Evolutionary conservation across 1,140 invertebrate genomes (phyloP).

Genomic region (Reticulitermes speratus): DNA sequence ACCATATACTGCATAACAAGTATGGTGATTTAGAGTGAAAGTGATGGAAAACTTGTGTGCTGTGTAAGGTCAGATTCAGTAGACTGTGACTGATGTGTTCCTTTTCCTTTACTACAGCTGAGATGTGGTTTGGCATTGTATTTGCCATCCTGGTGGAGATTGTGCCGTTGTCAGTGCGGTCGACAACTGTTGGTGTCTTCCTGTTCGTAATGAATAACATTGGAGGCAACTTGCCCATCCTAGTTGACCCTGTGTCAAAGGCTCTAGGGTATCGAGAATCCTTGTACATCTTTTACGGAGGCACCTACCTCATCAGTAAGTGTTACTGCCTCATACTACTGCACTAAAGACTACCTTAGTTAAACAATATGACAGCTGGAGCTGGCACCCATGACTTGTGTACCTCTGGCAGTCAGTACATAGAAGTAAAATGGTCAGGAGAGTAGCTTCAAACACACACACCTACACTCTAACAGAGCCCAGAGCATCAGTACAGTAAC

Average conservation of each 20-base stretch:
- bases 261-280: constrained; percentile 77
- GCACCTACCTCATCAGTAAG: constrained; percentile 81
- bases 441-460: background rate
- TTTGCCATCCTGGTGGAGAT: constrained; percentile 87
- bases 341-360: background rate
- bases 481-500: too few species aligned
- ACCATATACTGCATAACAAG: too few species aligned
- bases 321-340: constrained; percentile 37
- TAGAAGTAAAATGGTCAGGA: background rate
- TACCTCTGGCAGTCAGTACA: background rate
- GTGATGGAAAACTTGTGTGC: too few species aligned
- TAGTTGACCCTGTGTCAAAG: constrained; percentile 80
- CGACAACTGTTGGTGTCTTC: constrained; percentile 81
- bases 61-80: too few species aligned
- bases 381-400: background rate
- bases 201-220: constrained; percentile 91
- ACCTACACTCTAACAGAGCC: too few species aligned
- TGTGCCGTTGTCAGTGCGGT: constrained; percentile 74
- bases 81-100: background rate
- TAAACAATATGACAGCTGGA: background rate
- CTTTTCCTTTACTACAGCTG: constrained; percentile 55
- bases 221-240: constrained; percentile 86
- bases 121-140: constrained; percentile 92
- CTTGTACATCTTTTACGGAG: constrained; percentile 83
- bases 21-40: too few species aligned